A percentile compares a stretch with the other conserved stretches of the same genome.
phyloP scores from a whole-genome alignment of 2,888 invertebrate species.

The Alsophila aescularia region DNA sequence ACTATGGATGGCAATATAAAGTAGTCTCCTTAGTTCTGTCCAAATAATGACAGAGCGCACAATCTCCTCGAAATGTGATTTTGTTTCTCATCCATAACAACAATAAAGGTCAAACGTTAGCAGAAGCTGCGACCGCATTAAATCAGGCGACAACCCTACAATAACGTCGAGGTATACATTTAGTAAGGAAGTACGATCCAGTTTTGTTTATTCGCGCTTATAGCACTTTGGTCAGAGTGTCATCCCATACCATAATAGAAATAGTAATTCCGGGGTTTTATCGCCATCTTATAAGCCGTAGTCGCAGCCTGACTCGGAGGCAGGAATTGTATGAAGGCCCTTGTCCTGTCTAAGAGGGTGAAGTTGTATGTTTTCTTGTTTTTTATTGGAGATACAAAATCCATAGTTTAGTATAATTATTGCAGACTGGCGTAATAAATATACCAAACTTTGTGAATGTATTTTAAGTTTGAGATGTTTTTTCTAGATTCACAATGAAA shows the following conservation, averaged over 20 bases:
- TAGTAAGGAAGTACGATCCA: constrained; percentile 16
- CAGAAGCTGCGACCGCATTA: constrained; percentile 14
- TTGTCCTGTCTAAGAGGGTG: neutral
- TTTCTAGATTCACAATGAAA: too few relatives aligned
- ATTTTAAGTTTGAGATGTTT: too few relatives aligned
- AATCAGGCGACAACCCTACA: constrained; percentile 13
- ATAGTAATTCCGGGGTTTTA: constrained; percentile 45
- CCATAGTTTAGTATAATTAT: too few relatives aligned
- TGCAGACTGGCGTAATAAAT: too few relatives aligned
- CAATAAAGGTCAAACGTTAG: neutral
- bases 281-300: constrained; percentile 41
- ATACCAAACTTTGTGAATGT: too few relatives aligned
- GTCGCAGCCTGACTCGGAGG: constrained; percentile 2
- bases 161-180: constrained; percentile 15
- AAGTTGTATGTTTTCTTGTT: neutral
- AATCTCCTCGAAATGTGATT: neutral
- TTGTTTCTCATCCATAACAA: constrained; percentile 5
- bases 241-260: constrained; percentile 46
- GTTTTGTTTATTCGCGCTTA: constrained; percentile 26
- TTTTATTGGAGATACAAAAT: neutral
- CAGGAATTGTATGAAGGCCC: constrained; percentile 1
- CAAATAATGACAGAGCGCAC: too few relatives aligned
- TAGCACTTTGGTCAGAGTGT: constrained; percentile 28
- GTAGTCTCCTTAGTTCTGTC: too few relatives aligned
- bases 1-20: too few relatives aligned